These are phyloP conservation scores for Leucoraja erinaceus DNA, from an alignment of 2,113 vertebrate genomes.

Conservation along the genomic window DNA sequence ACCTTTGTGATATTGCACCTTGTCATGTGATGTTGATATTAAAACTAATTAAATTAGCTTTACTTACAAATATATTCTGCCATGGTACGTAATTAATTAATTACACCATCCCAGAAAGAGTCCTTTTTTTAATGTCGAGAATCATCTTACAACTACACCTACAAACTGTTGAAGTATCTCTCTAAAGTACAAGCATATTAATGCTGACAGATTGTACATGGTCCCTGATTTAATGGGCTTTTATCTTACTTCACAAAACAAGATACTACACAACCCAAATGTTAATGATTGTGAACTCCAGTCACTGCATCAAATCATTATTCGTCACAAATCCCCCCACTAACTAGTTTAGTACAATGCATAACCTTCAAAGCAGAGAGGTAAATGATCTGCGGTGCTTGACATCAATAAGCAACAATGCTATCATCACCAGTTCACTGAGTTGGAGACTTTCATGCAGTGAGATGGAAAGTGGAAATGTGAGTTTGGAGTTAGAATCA, in stretches of 20 bases:
- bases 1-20: background rate
- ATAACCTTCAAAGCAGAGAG: background rate
- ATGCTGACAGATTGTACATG: background rate
- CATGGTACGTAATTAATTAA: background rate
- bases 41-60: background rate
- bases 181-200: background rate
- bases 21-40: background rate
- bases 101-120: background rate
- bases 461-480: background rate
- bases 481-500: background rate
- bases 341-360: background rate
- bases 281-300: slow-evolving; percentile 15
- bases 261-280: background rate
- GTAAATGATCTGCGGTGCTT: background rate
- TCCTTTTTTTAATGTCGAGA: background rate
- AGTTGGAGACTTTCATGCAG: background rate
- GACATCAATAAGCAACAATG: background rate
- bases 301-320: background rate
- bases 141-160: too few species aligned
- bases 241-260: background rate
- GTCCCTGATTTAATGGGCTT: background rate
- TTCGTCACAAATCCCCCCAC: background rate
- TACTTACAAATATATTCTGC: background rate
- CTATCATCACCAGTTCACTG: background rate
- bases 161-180: background rate